phyloP scores from a whole-genome alignment of 2,113 vertebrate genomes.

The human region DNA sequence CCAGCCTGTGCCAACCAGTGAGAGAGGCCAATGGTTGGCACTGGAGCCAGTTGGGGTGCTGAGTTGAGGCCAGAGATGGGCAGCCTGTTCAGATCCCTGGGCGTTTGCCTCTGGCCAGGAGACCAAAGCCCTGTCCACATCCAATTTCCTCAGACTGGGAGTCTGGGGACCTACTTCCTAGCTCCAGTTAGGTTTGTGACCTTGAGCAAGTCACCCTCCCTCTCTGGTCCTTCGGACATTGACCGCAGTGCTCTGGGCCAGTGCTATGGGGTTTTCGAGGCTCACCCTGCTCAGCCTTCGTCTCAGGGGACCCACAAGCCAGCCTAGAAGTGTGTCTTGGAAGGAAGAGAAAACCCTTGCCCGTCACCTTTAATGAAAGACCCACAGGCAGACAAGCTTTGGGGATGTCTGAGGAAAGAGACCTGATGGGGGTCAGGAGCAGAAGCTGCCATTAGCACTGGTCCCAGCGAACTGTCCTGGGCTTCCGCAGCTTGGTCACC shows the following conservation, averaged over 20 bases:
- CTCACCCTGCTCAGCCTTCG: neutral
- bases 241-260: neutral
- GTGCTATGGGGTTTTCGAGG: accelerated
- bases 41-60: neutral
- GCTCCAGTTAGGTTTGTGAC: neutral
- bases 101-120: neutral
- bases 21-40: neutral
- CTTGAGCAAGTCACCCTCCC: neutral
- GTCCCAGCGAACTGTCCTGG: neutral
- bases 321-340: accelerated
- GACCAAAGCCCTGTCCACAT: neutral
- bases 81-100: accelerated
- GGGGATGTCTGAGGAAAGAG: neutral
- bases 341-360: neutral
- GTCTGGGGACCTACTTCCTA: neutral
- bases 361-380: neutral
- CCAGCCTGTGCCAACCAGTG: neutral
- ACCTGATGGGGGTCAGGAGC: neutral
- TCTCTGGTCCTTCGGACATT: neutral
- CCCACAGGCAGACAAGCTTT: accelerated
- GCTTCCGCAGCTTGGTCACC: constrained; percentile 39
- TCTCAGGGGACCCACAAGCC: neutral
- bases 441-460: neutral
- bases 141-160: neutral
- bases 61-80: neutral